Percentiles rank a stretch among this genome's conserved stretches.
Evolutionary conservation across 2,113 vertebrate species (phyloP).

Genomic region (Camelus bactrianus): DNA sequence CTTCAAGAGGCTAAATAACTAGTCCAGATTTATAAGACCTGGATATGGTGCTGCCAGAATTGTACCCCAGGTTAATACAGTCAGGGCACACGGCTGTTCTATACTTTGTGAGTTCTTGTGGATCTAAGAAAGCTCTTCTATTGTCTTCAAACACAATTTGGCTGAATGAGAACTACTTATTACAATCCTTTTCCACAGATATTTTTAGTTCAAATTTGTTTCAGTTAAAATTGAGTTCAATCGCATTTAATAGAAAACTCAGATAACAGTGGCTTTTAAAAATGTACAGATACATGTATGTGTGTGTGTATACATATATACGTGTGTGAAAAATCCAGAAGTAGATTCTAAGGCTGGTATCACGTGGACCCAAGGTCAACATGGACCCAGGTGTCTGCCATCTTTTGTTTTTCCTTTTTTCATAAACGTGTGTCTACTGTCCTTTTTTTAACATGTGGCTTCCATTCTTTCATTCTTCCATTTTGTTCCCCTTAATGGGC

Average conservation of each 20-base stretch:
- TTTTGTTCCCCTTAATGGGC: background rate
- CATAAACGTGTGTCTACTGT: background rate
- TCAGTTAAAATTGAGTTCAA: background rate
- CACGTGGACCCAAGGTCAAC: background rate
- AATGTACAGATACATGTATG: background rate
- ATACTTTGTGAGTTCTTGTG: background rate
- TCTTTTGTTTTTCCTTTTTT: background rate
- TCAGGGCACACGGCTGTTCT: rapidly evolving
- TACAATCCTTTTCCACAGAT: background rate
- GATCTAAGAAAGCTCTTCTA: background rate
- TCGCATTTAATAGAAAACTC: background rate
- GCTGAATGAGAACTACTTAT: background rate
- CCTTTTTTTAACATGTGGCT: background rate
- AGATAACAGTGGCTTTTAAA: background rate
- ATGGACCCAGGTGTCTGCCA: background rate
- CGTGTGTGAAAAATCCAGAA: background rate
- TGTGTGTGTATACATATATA: background rate
- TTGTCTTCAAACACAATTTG: background rate
- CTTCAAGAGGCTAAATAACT: background rate
- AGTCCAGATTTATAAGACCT: background rate
- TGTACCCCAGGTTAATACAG: background rate
- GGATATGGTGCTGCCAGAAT: background rate
- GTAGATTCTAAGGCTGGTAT: background rate
- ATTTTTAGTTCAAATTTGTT: background rate
- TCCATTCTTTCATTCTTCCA: background rate